Conservation (phyloP, 2,888 invertebrate genomes). For the Protodeltote pygarga region DNA sequence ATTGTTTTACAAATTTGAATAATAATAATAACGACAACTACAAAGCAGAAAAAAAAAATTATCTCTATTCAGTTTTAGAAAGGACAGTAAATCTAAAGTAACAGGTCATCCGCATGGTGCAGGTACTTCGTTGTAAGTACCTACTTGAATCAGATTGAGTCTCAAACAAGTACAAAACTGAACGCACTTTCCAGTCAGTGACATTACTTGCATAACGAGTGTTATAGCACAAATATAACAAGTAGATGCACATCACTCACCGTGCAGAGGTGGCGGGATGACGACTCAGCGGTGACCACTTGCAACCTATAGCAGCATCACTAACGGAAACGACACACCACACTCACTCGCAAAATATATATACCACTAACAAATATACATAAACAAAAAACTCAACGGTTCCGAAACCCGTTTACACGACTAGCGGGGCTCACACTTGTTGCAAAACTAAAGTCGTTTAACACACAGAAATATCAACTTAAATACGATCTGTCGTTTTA, state of each 20-base stretch:
- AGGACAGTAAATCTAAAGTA: slow-evolving; percentile 31
- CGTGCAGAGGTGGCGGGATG: slow-evolving; percentile 61
- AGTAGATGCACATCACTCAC: slow-evolving; percentile 58
- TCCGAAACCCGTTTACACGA: slow-evolving; percentile 75
- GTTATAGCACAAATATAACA: slow-evolving; percentile 36
- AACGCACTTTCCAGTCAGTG: slow-evolving; percentile 47
- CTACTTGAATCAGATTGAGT: slow-evolving; percentile 18
- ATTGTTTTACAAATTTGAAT: no score
- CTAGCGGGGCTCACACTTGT: slow-evolving; percentile 72
- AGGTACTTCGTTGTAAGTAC: slow-evolving; percentile 12
- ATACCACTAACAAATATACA: slow-evolving; percentile 69
- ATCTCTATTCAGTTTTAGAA: slow-evolving; percentile 16
- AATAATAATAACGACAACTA: slow-evolving; percentile 3
- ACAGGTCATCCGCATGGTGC: slow-evolving; percentile 32
- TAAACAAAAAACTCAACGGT: slow-evolving; percentile 80
- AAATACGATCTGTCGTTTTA: slow-evolving; percentile 67
- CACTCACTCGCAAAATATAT: slow-evolving; percentile 72
- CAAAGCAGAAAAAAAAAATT: not conserved
- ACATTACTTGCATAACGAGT: slow-evolving; percentile 59
- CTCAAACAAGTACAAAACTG: slow-evolving; percentile 27
- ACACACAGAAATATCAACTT: slow-evolving; percentile 67
- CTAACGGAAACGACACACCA: slow-evolving; percentile 63
- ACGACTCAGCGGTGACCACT: slow-evolving; percentile 56
- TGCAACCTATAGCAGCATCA: slow-evolving; percentile 70
- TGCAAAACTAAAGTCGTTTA: slow-evolving; percentile 74